A percentile compares a stretch with the other conserved stretches of the same genome.
phyloP scores from a whole-genome alignment of 2,888 invertebrate species.

The Drosophila nigritarsus region DNA sequence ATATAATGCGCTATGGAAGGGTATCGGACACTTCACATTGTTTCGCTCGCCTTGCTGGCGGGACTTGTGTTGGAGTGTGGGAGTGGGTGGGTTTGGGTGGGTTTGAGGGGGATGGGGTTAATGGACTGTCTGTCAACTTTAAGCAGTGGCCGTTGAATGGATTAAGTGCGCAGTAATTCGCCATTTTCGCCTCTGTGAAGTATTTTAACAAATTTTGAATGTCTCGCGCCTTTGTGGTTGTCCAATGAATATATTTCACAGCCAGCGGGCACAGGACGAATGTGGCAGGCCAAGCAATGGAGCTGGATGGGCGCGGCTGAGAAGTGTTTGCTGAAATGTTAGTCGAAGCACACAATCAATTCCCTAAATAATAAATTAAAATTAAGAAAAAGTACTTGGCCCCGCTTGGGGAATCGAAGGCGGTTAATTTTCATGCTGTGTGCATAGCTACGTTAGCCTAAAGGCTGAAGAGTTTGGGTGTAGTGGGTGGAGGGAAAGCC shows the following conservation, averaged over 20 bases:
- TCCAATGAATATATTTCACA: slow-evolving; percentile 71
- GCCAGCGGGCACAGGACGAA: slow-evolving; percentile 21
- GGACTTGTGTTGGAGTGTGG: background rate
- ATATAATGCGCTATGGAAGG: background rate
- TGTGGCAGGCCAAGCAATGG: background rate
- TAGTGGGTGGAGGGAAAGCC: background rate
- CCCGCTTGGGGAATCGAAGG: slow-evolving; percentile 53
- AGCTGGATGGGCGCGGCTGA: background rate
- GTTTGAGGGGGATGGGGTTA: background rate
- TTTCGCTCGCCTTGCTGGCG: background rate
- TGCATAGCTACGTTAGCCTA: slow-evolving; percentile 7
- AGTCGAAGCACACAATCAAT: slow-evolving; percentile 59
- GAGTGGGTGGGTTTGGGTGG: background rate
- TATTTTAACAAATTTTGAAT: slow-evolving; percentile 38
- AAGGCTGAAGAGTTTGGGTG: background rate
- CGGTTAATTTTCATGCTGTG: slow-evolving; percentile 53
- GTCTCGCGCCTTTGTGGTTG: slow-evolving; percentile 40
- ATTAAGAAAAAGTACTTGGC: slow-evolving; percentile 45
- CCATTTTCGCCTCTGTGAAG: slow-evolving; percentile 48
- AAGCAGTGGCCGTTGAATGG: slow-evolving; percentile 48
- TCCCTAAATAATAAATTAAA: slow-evolving; percentile 69
- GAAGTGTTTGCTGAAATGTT: slow-evolving; percentile 15
- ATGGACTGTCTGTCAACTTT: slow-evolving; percentile 38
- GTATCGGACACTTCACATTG: background rate
- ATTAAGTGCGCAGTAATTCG: slow-evolving; percentile 59